Percentiles rank a stretch among this genome's conserved stretches.
These are phyloP conservation scores for Hemaris fuciformis DNA, from an alignment of 2,888 invertebrate species.

Conservation along the genomic window DNA sequence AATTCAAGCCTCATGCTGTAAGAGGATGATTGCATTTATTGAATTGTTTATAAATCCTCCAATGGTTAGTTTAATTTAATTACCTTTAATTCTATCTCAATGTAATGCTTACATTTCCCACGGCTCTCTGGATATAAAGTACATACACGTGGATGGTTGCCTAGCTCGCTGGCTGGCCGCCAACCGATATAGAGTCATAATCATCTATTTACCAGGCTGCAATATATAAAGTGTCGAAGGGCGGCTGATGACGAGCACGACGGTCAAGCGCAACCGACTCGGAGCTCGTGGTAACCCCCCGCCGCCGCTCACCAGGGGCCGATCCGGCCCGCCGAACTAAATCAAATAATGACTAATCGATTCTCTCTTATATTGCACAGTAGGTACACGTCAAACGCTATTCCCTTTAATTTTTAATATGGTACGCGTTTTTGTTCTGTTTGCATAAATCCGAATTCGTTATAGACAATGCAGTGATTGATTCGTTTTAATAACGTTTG, in stretches of 20 bases:
- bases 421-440: constrained; percentile 65
- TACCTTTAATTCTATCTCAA: background rate
- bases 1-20: background rate
- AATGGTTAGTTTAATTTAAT: too few relatives aligned
- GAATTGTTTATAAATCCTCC: too few relatives aligned
- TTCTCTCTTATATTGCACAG: constrained; percentile 80
- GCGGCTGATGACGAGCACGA: constrained; percentile 69
- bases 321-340: constrained; percentile 73
- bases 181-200: constrained; percentile 36
- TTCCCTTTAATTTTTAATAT: constrained; percentile 76
- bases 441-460: constrained; percentile 76
- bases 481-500: constrained; percentile 75
- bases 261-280: constrained; percentile 53
- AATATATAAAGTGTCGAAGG: constrained; percentile 77
- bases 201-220: constrained; percentile 40
- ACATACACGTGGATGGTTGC: background rate
- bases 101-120: background rate
- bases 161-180: constrained; percentile 19
- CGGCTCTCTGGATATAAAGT: background rate
- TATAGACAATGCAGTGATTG: constrained; percentile 78
- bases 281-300: constrained; percentile 71
- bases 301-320: constrained; percentile 70
- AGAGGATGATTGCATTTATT: background rate
- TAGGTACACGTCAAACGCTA: constrained; percentile 80
- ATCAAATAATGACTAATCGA: constrained; percentile 82